phyloP scores from a whole-genome alignment of 2,797 vertebrate genomes.

The Poeciliopsis presidionis region DNA sequence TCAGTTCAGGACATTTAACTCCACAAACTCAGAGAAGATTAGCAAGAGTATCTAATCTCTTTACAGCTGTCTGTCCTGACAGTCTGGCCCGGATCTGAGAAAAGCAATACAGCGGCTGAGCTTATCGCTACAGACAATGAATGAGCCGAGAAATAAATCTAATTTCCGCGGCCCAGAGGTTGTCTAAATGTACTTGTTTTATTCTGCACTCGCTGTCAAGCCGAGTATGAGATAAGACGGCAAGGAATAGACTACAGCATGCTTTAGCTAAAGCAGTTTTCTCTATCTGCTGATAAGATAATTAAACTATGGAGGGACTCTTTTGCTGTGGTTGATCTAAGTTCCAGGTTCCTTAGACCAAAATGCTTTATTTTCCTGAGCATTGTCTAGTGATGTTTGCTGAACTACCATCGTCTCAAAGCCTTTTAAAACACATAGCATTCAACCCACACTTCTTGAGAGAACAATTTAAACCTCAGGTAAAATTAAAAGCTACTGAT shows the following conservation, averaged over 20 bases:
- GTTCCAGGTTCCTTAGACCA: neutral
- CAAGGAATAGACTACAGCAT: constrained; percentile 8
- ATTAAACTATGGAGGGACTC: neutral
- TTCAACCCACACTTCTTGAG: neutral
- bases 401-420: no score
- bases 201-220: neutral
- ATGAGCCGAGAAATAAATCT: constrained; percentile 19
- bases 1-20: constrained; percentile 40
- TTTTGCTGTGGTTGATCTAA: neutral
- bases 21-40: constrained; percentile 31
- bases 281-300: neutral
- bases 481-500: neutral
- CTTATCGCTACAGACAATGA: constrained; percentile 19
- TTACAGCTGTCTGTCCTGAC: constrained; percentile 15
- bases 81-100: constrained; percentile 5
- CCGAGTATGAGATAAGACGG: constrained; percentile 8
- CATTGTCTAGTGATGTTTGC: no score
- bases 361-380: neutral
- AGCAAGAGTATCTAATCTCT: constrained; percentile 19
- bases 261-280: neutral
- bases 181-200: neutral
- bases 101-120: constrained; percentile 6
- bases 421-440: neutral
- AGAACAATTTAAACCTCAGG: neutral
- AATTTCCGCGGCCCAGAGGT: constrained; percentile 18